Evolutionary conservation across 2,797 vertebrate species (phyloP), one percentile per base, ranked within the genome.

Genomic region (Salarias fasciatus): DNA sequence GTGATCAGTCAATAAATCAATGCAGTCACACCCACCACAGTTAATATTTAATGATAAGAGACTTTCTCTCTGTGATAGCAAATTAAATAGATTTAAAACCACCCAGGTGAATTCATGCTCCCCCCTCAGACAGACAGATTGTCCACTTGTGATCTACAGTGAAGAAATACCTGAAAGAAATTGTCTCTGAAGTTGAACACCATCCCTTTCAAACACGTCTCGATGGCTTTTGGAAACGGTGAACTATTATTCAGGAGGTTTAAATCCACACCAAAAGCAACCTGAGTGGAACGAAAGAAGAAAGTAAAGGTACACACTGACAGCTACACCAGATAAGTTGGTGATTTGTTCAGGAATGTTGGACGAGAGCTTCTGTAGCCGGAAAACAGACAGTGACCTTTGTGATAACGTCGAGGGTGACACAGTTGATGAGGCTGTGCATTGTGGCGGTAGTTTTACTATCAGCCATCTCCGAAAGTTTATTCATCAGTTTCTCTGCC

Each of bases 211-310:
- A 91, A 71, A 65, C 87, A 86, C 2, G 52, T 66, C 4, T 89
- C 89, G 18, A 97, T 92, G 11, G 95, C 95, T 0, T 73, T 87
- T 0, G 94, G 93, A 47, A 98, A 91, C 10, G 91, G 88, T 0
- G 88, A 91, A 31, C 56, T 83, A 0, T 90, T 70, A 0, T 71
- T 80, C 55, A 95, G 61, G 4, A 93, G 80, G 3, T 95, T 92
- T 53, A 95, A 80, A 65, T 97, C 95, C 74, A 96, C 89, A 13
- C 95, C 95, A 64, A 98, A 98, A 0, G 95, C 95, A 49, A 92
- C 92, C 96, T 98, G 72, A 24, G 52, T 49, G 8, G 18, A 60
- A 52, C 2, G 55, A 29, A 56, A 8, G 59, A 2, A 4, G 5
- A 58, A 3, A 37, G 11, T n/a, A 18, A 24, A 24, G 53, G 24